These are phyloP conservation scores for Alviniconcha marisindica DNA, from an alignment of 1,140 invertebrate genomes.

Conservation along the genomic window DNA sequence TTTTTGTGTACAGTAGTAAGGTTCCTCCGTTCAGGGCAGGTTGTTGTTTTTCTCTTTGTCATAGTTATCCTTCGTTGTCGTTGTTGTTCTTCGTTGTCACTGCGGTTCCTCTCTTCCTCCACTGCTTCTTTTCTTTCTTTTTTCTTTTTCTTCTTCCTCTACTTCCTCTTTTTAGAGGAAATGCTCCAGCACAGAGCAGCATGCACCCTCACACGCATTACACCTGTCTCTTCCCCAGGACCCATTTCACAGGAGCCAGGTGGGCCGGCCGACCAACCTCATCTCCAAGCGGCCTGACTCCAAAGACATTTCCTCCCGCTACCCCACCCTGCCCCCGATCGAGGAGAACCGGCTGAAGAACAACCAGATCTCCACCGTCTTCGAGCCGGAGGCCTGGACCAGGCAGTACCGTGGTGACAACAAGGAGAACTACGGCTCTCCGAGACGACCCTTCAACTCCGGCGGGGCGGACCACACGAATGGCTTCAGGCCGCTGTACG, in stretches of 20 bases:
- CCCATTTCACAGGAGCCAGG: slow-evolving; percentile 9
- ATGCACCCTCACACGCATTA: neutral
- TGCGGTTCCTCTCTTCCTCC: too few relatives aligned
- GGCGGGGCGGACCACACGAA: neutral
- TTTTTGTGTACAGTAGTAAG: too few relatives aligned
- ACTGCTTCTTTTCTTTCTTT: too few relatives aligned
- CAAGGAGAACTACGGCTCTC: neutral
- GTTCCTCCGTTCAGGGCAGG: too few relatives aligned
- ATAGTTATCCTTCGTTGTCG: too few relatives aligned
- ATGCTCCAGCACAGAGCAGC: too few relatives aligned
- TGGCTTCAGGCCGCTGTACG: slow-evolving; percentile 2
- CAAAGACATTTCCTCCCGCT: slow-evolving; percentile 46
- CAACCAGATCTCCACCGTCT: slow-evolving; percentile 52
- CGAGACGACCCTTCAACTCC: neutral
- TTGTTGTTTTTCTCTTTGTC: too few relatives aligned
- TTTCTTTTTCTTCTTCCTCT: too few relatives aligned
- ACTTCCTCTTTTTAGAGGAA: too few relatives aligned
- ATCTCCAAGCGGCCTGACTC: slow-evolving; percentile 49
- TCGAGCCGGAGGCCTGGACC: slow-evolving; percentile 55
- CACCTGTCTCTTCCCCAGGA: neutral
- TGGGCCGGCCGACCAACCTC: slow-evolving; percentile 11
- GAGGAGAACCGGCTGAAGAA: slow-evolving; percentile 48
- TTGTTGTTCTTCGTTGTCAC: too few relatives aligned
- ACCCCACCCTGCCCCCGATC: slow-evolving; percentile 48
- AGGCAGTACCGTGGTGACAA: slow-evolving; percentile 16